Evolutionary conservation across 2,888 invertebrate genomes (phyloP).

Genomic region (Acanthosepion pharaonis): DNA sequence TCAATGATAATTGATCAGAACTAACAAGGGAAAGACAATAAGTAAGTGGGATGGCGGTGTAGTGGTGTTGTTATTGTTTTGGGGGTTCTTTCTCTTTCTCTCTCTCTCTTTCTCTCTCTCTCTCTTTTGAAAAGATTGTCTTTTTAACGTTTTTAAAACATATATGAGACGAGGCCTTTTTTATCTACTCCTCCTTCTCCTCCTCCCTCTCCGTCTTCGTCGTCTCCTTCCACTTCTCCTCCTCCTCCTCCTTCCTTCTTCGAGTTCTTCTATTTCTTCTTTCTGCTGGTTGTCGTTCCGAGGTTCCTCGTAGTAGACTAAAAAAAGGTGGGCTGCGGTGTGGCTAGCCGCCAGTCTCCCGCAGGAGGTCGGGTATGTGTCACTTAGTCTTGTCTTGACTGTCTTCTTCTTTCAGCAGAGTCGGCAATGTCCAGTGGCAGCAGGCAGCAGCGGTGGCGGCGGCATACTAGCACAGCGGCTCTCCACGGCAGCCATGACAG

Average conservation of each 20-base stretch:
- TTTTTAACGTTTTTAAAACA: not conserved
- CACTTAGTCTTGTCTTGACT: not conserved
- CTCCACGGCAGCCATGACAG: conserved; percentile 23
- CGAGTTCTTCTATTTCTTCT: not conserved
- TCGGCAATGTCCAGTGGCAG: not conserved
- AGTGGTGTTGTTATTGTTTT: no score
- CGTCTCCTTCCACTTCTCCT: not conserved
- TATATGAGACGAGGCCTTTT: not conserved
- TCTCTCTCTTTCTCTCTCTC: not conserved
- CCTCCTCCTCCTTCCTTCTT: not conserved
- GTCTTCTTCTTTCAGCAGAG: not conserved
- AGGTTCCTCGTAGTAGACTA: conserved; percentile 9
- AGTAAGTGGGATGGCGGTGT: not conserved
- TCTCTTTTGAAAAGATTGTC: not conserved
- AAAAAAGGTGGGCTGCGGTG: conserved; percentile 8
- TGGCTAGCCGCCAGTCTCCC: conserved; percentile 21
- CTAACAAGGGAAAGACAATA: not conserved
- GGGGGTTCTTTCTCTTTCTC: not conserved
- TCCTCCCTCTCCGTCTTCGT: conserved; percentile 15
- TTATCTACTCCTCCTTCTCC: not conserved
- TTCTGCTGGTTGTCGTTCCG: not conserved
- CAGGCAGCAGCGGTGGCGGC: not conserved
- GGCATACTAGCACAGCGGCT: conserved; percentile 12
- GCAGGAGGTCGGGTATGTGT: conserved; percentile 17
- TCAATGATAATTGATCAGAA: not conserved